phyloP scores from a whole-genome alignment of 2,113 vertebrate species.

The Lophura nycthemera region DNA sequence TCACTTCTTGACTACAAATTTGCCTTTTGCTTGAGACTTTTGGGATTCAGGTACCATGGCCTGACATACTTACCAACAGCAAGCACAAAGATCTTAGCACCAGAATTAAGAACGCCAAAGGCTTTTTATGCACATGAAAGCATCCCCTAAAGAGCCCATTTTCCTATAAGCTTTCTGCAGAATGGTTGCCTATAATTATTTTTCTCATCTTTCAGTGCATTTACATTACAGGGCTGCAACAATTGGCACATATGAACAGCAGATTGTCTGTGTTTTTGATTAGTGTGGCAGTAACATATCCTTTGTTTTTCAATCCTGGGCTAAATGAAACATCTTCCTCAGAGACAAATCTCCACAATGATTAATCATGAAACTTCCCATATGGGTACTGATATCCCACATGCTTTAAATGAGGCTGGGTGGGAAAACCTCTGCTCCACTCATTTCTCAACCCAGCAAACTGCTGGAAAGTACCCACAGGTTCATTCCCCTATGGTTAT shows the following conservation, averaged over 20 bases:
- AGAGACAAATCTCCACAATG: conserved; percentile 47
- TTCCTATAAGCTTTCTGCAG: conserved; percentile 2
- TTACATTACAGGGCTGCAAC: conserved; percentile 28
- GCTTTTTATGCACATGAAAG: background rate
- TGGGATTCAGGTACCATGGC: background rate
- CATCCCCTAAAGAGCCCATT: background rate
- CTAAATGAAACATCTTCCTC: conserved; percentile 61
- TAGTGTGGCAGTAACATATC: conserved; percentile 58
- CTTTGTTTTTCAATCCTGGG: conserved; percentile 62
- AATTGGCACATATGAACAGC: conserved; percentile 72
- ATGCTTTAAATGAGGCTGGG: conserved; percentile 55
- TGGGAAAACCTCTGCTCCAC: conserved; percentile 37
- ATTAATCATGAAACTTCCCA: conserved; percentile 63
- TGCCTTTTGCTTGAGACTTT: background rate
- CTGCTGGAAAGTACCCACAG: conserved; percentile 28
- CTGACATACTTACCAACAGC: background rate
- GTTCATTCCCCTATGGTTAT: background rate
- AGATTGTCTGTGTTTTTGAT: conserved; percentile 72
- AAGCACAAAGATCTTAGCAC: background rate
- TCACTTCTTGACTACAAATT: background rate
- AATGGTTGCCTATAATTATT: conserved; percentile 39
- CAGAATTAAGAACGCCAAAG: background rate
- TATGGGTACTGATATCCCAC: conserved; percentile 60
- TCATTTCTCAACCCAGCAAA: conserved; percentile 25
- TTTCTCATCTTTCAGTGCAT: conserved; percentile 37